phyloP scores from a whole-genome alignment of 2,113 vertebrate genomes.

The Dicerorhinus sumatrensis region DNA sequence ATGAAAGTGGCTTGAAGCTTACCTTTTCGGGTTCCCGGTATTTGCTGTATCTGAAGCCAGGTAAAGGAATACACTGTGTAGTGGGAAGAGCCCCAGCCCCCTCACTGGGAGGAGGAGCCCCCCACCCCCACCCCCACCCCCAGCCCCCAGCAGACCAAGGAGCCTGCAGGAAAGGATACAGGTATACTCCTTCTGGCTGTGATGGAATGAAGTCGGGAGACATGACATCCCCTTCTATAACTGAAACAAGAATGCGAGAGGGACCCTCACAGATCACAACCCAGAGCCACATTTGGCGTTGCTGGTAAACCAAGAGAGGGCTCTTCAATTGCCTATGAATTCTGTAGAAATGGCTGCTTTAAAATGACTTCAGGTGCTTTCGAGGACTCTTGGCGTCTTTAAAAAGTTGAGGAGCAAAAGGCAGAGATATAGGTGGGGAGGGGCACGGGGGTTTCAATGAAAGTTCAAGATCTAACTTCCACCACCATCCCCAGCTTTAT shows the following conservation, averaged over 20 bases:
- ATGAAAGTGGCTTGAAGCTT: not conserved
- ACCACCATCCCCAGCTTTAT: not conserved
- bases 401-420: not conserved
- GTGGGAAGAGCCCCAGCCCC: not conserved
- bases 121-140: too few relatives aligned
- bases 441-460: not conserved
- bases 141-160: not conserved
- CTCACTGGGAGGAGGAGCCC: not conserved
- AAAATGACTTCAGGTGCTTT: not conserved
- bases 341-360: not conserved
- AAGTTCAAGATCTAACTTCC: not conserved
- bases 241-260: constrained; percentile 85
- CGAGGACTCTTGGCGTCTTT: not conserved
- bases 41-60: constrained; percentile 88
- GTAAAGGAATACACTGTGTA: constrained; percentile 80
- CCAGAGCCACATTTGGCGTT: rapidly evolving
- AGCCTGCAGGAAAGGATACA: constrained; percentile 93
- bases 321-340: not conserved
- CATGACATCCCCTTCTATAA: constrained; percentile 96
- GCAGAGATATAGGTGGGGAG: not conserved
- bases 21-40: constrained; percentile 90
- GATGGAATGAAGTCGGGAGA: constrained; percentile 96
- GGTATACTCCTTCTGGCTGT: constrained; percentile 93
- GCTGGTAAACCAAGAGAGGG: not conserved
- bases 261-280: not conserved